Base-by-base conservation (phyloP, 53 echinoderm and acorn worm genomes). In the Apostichopus leukothele region DNA sequence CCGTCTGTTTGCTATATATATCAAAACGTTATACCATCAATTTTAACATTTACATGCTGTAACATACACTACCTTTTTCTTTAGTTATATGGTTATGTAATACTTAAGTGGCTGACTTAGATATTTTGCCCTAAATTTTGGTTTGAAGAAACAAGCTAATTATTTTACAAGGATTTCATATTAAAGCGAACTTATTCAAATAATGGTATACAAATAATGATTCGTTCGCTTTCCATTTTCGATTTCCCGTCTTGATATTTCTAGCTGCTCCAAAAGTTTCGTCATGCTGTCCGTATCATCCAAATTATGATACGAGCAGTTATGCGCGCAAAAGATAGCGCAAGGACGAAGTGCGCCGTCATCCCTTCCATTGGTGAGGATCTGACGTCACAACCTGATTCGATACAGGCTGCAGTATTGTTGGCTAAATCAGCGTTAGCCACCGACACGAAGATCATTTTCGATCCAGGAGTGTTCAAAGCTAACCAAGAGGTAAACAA, bases 391-490 rank as follows among this genome's bases (percentile, higher is more conserved):
- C 39, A 39, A 39, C 39, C 39, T 39, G 39, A 39, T 39, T 39
- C 39, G 39, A 90, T 89, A 5, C 74, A 83, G 53, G 78, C 60
- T 9, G 85, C 22, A 14, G 20, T 59, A 19, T 10, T 84, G 21
- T 39, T 84, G 60, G 84, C 84, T 12, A 55, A 84, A 21, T 51
- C 79, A 9, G 84, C 59, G 21, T 54, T 61, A 3, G 59, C 21
- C 39, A 55, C 57, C 53, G 57, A 27, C 10, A 88, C 92, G 1
- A 92, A 91, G 8, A 89, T 96, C 19, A 84, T 91, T 51, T 97
- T 97, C 26, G 94, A 97, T 67, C 94, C 91, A 16, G 89, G 79
- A 10, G 76, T 90, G 60, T 97, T 90, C 95, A 95, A 91, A 88
- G 97, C 91, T 19, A 92, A 92, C 55, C 90, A 92, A 89, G 94